Base-by-base conservation (phyloP, 1,140 invertebrate genomes). In the Oedothorax gibbosus region DNA sequence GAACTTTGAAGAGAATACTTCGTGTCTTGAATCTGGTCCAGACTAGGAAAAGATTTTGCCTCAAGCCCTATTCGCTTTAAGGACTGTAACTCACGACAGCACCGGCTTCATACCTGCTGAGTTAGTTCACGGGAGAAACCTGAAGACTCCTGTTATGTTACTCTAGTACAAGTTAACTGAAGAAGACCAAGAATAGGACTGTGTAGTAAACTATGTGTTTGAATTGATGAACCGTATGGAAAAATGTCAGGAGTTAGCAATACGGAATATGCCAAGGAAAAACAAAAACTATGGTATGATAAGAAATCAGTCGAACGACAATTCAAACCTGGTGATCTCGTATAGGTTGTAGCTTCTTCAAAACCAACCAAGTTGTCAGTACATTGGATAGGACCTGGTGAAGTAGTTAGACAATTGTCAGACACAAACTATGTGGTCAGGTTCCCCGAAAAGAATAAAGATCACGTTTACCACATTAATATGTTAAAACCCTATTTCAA, bases 401-500 rank as follows among this genome's bases (percentile, higher is more conserved):
- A 56, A 69, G 54, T 71, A 20, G 66, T 68, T 0, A 68, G 60
- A n/a, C 20, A 60, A 57, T 10, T 80, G 12, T 80, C 65, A 14
- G 53, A 80, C 5, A 69, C 65, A 35, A 80, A 80, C 60, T 80
- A 80, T 53, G 53, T 80, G 0, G 21, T 71, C 6, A 66, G 71
- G n/a, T 54, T 57, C 4, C 50, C 12, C 6, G 53, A 71, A 35
- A 57, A 69, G 11, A 35, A 50, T 69, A 56, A n/a, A 57, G 50
- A 56, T 21, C 18, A 57, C 18, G 66, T 57, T 0, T 60, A 69
- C 71, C 78, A 69, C 18, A 66, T 80, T 5, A n/a, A 69, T 18
- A 69, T 71, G 49, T 54, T 80, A 50, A 80, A 80, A 53, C 78
- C 20, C 9, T 69, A 69, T 80, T 54, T 50, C n/a, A 51, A 69